Conservation (phyloP, 2,888 invertebrate genomes). For the Cyaniris semiargus region DNA sequence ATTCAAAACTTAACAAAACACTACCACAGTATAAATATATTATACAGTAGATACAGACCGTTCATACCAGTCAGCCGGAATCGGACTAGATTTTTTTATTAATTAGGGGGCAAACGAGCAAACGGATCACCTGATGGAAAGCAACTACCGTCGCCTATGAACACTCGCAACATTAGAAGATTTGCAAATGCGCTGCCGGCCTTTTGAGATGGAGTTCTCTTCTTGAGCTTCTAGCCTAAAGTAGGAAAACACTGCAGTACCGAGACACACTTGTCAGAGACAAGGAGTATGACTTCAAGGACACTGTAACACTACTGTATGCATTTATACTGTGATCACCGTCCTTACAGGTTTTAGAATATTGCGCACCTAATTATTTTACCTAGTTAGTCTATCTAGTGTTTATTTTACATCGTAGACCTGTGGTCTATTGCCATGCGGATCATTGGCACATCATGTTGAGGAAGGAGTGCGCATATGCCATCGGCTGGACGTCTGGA, state of each 20-base stretch:
- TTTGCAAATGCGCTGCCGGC: too few relatives aligned
- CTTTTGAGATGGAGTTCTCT: too few relatives aligned
- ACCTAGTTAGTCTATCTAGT: slow-evolving; percentile 23
- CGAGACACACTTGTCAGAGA: too few relatives aligned
- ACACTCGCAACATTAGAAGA: too few relatives aligned
- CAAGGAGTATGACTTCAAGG: too few relatives aligned
- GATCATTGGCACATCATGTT: slow-evolving; percentile 84
- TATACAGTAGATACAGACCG: background rate
- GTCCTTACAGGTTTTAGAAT: slow-evolving; percentile 13
- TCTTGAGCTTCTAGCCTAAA: too few relatives aligned
- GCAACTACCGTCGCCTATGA: too few relatives aligned
- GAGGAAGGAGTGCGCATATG: slow-evolving; percentile 93
- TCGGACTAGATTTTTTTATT: background rate
- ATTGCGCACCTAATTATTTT: slow-evolving; percentile 23
- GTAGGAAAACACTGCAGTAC: too few relatives aligned
- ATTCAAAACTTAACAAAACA: background rate
- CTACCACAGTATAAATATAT: slow-evolving; percentile 6
- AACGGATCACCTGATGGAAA: too few relatives aligned
- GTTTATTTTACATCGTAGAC: slow-evolving; percentile 27
- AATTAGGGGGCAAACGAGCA: too few relatives aligned
- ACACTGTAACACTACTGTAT: background rate
- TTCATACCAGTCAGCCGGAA: background rate
- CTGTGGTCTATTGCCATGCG: slow-evolving; percentile 25
- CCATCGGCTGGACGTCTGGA: slow-evolving; percentile 98
- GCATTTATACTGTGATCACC: background rate